A percentile compares a stretch with the other conserved stretches of the same genome.
These are phyloP conservation scores for Festucalex cinctus DNA, from an alignment of 2,113 vertebrate genomes.

Conservation along the genomic window DNA sequence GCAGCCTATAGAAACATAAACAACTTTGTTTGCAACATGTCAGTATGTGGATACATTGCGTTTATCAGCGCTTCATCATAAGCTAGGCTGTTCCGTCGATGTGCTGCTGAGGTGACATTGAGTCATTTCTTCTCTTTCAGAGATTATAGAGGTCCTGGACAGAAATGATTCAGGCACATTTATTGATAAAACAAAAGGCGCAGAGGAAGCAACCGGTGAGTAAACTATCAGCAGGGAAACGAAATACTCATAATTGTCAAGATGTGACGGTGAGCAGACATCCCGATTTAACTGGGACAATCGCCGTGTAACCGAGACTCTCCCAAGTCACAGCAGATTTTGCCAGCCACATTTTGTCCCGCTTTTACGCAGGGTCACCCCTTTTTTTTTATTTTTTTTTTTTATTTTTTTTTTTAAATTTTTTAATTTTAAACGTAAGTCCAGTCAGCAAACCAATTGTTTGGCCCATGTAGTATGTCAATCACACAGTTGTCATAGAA, in stretches of 20 bases:
- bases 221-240: neutral
- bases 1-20: neutral
- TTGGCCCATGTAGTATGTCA: no score
- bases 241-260: no score
- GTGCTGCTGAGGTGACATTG: neutral
- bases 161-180: rapidly evolving
- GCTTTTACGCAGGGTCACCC: no score
- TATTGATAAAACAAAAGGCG: constrained; percentile 13
- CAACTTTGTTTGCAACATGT: neutral
- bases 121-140: neutral
- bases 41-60: neutral
- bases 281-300: no score
- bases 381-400: no score
- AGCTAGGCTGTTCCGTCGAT: neutral
- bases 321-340: no score
- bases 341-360: no score
- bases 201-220: constrained; percentile 14
- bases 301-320: no score
- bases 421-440: no score
- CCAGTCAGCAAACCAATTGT: no score
- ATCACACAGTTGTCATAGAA: no score
- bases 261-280: neutral
- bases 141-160: rapidly evolving
- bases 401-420: no score
- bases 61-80: neutral